These are phyloP conservation scores for Brachypodius melanocephalos DNA, from an alignment of 2,113 vertebrate genomes.

Conservation along the genomic window DNA sequence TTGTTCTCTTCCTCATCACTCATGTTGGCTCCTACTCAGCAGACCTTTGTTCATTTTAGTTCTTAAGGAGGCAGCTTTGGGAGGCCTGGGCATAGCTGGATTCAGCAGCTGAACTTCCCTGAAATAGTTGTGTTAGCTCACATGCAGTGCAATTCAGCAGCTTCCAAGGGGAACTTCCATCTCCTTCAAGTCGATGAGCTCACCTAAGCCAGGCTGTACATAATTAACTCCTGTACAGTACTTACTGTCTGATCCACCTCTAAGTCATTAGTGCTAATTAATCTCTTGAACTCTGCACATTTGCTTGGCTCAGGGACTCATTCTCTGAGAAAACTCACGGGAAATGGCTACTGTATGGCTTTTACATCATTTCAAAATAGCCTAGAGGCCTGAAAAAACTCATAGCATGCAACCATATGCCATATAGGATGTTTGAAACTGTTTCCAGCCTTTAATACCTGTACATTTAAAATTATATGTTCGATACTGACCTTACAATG, in stretches of 20 bases:
- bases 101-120: not conserved
- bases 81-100: not conserved
- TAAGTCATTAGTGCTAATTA: not conserved
- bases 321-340: not conserved
- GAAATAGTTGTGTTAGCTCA: not conserved
- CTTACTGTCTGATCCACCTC: not conserved
- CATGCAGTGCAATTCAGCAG: not conserved
- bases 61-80: not conserved
- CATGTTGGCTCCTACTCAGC: not conserved
- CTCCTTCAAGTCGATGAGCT: not conserved
- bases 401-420: fast-evolving
- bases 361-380: not conserved
- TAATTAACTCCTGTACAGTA: not conserved
- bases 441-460: not conserved
- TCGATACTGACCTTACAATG: not conserved
- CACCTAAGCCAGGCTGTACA: not conserved
- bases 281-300: not conserved
- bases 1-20: not conserved
- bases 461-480: not conserved
- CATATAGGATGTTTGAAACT: not conserved
- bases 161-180: not conserved
- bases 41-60: not conserved
- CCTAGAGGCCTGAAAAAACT: not conserved
- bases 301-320: not conserved
- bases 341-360: not conserved